Base-by-base conservation (phyloP, 2,113 vertebrate species). In the Arenaria interpres region DNA sequence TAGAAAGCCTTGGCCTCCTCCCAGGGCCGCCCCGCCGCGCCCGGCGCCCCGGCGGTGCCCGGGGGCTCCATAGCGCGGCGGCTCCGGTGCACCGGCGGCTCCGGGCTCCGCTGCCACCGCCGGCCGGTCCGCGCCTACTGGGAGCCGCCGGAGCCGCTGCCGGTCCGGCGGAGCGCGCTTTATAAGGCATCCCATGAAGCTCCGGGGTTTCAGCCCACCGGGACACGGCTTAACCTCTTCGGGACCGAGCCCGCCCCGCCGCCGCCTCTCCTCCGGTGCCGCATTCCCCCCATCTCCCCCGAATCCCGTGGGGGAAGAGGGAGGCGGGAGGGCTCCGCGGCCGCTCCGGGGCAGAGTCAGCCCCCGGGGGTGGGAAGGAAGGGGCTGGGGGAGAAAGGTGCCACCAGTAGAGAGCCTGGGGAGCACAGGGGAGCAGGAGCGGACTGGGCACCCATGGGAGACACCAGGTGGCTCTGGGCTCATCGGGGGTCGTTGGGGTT, bases 1-100 rank as follows among this genome's bases (percentile, higher is more conserved):
- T 97, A 97, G 90, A 98, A 98, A 74, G 96, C 96, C 84, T 98
- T 98, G 91, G 97, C 97, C 80, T 98, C 98, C 23, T 98, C 97
- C 98, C 98, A 97, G 68, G 84, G 92, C 32, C 41, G 28, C 1
- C n/a, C 89, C n/a, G 85, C 78, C 10, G 85, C 10, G 2, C 53
- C 72, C 73, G 72, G 83, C 1, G 88, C 73, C 27, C 68, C 96
- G 43, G 68, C 67, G 2, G 90, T 62, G 12, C 41, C 84, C 76
- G 96, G 96, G 32, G 95, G 81, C 51, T 97, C 91, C 35, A 74
- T 89, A 18, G n/a, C 82, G 8, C 77, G 30, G 50, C 75, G 50
- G 64, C 12, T 41, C 73, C 74, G 67, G 12, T 12, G 30, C 82
- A 21, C 83, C 20, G 57, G 84, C 27, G 57, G 88, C 71, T 46